Evolutionary conservation across 2,797 vertebrate genomes (phyloP).

Genomic region (Loriculus beryllinus): DNA sequence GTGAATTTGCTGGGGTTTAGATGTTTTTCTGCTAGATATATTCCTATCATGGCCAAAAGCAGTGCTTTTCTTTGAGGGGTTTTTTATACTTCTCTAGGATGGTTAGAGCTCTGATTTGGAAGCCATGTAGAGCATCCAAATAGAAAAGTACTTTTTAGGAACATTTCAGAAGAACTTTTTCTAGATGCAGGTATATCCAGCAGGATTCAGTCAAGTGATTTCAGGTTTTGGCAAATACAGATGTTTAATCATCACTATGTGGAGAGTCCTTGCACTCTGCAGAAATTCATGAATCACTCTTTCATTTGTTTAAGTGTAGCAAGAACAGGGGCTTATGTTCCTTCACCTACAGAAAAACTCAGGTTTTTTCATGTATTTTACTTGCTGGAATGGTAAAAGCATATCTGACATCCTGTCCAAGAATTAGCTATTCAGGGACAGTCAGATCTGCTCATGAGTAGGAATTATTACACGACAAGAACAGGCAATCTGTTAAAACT

Average conservation of each 20-base stretch:
- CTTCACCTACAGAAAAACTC: not conserved
- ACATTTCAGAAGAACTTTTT: not conserved
- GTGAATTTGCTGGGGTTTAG: not conserved
- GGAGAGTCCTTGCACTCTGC: not conserved
- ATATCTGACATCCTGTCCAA: not conserved
- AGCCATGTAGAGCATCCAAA: not conserved
- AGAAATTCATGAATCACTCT: not conserved
- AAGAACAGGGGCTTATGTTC: not conserved
- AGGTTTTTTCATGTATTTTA: not conserved
- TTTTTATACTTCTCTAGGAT: not conserved
- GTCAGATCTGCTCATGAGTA: not conserved
- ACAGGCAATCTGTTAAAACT: not conserved
- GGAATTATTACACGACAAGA: not conserved
- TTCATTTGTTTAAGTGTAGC: not conserved
- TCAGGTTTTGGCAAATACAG: not conserved
- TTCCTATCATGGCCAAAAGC: not conserved
- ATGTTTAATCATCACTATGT: not conserved
- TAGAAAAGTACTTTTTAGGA: not conserved
- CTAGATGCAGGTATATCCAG: not conserved
- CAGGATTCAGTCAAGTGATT: not conserved
- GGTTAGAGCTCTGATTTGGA: not conserved
- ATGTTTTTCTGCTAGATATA: not conserved
- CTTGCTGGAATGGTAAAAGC: not conserved
- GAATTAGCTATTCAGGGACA: not conserved
- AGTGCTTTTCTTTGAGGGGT: not conserved